Conservation (phyloP, 2,797 vertebrate genomes). For the Emys orbicularis region DNA sequence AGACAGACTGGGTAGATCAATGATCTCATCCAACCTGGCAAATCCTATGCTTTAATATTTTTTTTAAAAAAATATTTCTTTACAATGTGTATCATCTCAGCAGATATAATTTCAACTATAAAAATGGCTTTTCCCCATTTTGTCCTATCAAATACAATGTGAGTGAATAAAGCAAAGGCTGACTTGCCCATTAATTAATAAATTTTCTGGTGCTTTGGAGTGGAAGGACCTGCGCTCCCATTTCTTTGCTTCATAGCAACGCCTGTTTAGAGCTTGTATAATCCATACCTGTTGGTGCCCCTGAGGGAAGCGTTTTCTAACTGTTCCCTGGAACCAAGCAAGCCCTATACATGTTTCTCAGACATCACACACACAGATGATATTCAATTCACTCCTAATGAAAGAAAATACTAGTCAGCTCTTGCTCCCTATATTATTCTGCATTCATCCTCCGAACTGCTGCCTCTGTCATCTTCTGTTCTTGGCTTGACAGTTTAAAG, state of each 20-base stretch:
- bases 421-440: not conserved
- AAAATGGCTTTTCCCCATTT: not conserved
- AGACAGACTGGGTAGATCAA: not conserved
- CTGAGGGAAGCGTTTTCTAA: not conserved
- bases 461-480: not conserved
- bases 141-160: not conserved
- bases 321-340: not conserved
- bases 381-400: not conserved
- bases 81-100: not conserved
- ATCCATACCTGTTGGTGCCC: not conserved
- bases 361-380: not conserved
- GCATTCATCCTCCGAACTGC: not conserved
- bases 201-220: not conserved
- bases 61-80: not conserved
- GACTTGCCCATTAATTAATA: not conserved
- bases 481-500: not conserved
- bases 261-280: not conserved
- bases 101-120: conserved; percentile 21
- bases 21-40: conserved; percentile 71
- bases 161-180: not conserved
- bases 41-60: conserved; percentile 5
- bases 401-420: not conserved
- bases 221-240: not conserved
- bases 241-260: not conserved
- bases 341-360: not conserved